Percentiles rank a stretch among this genome's conserved stretches.
Evolutionary conservation across 1,140 invertebrate genomes (phyloP).

Genomic region (Diploscapter pachys): DNA sequence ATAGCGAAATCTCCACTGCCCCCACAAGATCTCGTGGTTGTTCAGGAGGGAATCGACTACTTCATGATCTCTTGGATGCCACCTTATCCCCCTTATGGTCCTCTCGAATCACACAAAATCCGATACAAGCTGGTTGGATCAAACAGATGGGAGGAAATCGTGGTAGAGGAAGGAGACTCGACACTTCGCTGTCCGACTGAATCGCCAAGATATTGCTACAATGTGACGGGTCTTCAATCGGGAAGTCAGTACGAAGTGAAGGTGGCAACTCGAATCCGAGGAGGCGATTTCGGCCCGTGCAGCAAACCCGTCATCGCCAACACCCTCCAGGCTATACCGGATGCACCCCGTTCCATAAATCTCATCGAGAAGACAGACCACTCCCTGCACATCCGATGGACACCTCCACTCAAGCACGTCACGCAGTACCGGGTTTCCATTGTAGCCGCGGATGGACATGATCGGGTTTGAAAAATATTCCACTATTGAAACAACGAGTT

Average conservation of each 20-base stretch:
- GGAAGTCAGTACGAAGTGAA: constrained; percentile 56
- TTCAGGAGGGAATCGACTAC: constrained; percentile 57
- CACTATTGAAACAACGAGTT: background rate
- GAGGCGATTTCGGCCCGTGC: constrained; percentile 52
- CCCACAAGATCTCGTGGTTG: constrained; percentile 57
- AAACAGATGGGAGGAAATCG: constrained; percentile 47
- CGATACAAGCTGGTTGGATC: constrained; percentile 52
- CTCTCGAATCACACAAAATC: constrained; percentile 57
- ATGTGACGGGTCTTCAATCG: constrained; percentile 55
- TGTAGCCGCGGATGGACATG: constrained; percentile 34
- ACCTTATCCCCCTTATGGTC: constrained; percentile 57
- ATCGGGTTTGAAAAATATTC: too few species aligned
- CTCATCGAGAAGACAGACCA: constrained; percentile 59
- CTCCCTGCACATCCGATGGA: constrained; percentile 56
- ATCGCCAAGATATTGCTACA: constrained; percentile 56
- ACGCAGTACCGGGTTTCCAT: constrained; percentile 55
- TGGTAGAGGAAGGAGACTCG: constrained; percentile 49
- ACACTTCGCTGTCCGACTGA: constrained; percentile 50
- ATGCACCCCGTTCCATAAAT: constrained; percentile 54
- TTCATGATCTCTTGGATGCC: constrained; percentile 53
- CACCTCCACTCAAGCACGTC: constrained; percentile 52
- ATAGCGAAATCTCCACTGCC: constrained; percentile 58
- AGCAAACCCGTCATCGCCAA: constrained; percentile 51
- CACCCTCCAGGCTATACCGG: constrained; percentile 57
- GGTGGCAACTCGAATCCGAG: constrained; percentile 55